Evolutionary conservation across 2,888 invertebrate species (phyloP), one percentile per base, ranked within the genome.

Genomic region (Diarsia brunnea): DNA sequence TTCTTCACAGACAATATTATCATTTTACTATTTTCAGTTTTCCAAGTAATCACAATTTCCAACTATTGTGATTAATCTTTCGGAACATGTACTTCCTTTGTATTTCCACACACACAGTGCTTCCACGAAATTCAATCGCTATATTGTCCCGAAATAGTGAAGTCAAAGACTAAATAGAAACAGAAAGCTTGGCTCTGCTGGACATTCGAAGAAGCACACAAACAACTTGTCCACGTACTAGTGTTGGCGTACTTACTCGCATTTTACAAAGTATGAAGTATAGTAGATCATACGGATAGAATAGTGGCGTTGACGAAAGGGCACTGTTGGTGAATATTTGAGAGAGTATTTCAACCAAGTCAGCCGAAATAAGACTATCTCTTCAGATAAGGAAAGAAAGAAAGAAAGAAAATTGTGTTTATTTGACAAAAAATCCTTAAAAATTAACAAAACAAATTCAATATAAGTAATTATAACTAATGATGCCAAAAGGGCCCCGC

Each of bases 91-190:
- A n/a, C n/a, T n/a, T n/a, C 12, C 61, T 11, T 21, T 21, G 21
- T n/a, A 43, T 47, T n/a, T 19, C 7, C 10, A 31, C 16, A 45
- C 14, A n/a, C 21, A 24, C 11, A 21, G 14, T 19, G 7, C 5
- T 27, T n/a, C 14, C 7, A 70, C 16, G 19, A 31, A 63, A 68
- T 70, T 70, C 47, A 70, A 73, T 70, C 1, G 55, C 27, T 68
- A 64, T 60, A 70, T 53, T 38, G 8, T 49, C 0, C 21, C 11
- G 3, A 31, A 64, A 73, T 63, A 70, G 58, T 31, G 1, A 31
- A 43, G 12, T 19, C 31, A 60, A 14, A 12, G 7, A 45, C 16
- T 31, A 51, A 8, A 21, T 7, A 60, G 2, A 4, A 21, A 43
- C 58, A 76, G 27, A 73, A 73, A 76, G 16, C 19, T 1, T 0